These are phyloP conservation scores for Gallinago stenura DNA, from an alignment of 2,797 vertebrate genomes.

Conservation along the genomic window DNA sequence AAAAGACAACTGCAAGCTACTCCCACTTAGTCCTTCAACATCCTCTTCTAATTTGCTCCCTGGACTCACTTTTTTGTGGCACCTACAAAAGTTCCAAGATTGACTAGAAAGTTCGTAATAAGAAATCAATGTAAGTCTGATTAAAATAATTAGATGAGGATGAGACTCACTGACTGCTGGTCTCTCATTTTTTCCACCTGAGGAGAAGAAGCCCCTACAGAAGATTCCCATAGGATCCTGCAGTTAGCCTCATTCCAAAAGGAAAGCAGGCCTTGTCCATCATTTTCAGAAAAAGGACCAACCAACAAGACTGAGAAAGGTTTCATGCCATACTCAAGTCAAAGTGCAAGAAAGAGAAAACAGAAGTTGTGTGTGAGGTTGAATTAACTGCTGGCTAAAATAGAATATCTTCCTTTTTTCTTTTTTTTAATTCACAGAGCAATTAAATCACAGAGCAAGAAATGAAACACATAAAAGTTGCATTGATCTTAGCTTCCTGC, in stretches of 20 bases:
- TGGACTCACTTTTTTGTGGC: background rate
- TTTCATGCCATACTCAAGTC: background rate
- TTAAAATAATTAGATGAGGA: background rate
- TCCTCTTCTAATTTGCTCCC: background rate
- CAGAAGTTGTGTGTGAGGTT: background rate
- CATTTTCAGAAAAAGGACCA: background rate
- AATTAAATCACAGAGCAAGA: background rate
- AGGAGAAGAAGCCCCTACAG: background rate
- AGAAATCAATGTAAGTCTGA: background rate
- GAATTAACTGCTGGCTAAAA: background rate
- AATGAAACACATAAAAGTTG: background rate
- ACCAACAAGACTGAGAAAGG: background rate
- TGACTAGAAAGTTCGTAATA: background rate
- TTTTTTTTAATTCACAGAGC: background rate
- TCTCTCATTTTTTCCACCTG: background rate
- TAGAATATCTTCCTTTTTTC: accelerated
- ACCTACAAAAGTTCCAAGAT: background rate
- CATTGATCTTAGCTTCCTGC: background rate
- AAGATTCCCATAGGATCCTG: background rate
- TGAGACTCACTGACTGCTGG: background rate
- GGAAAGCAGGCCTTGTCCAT: background rate
- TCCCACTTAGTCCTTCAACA: background rate
- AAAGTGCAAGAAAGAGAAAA: background rate
- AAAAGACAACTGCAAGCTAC: background rate
- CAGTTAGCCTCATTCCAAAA: background rate